Evolutionary conservation across 1,140 invertebrate genomes (phyloP), one percentile per base, ranked within the genome.

Genomic region (Lerema accius): DNA sequence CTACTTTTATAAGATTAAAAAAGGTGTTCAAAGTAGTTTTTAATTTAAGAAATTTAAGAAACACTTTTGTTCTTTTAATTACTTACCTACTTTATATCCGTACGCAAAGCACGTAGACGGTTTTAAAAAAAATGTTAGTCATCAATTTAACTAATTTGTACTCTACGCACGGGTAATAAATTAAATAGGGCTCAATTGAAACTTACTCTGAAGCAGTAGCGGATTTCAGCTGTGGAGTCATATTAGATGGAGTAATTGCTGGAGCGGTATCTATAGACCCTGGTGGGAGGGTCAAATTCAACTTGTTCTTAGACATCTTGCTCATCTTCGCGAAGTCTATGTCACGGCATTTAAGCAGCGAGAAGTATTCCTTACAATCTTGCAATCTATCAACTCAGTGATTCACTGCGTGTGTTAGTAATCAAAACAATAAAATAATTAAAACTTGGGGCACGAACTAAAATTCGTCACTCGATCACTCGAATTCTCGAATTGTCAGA

Each of bases 301-400:
- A 93, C 92, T 98, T 98, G 92, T 98, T 98, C 90, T 98, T 98
- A 72, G 96, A 97, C 96, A 97, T 97, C 75, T 90, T 90, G 73
- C 82, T 90, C 88, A 90, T 90, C 65, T 80, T 89, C 45, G 67
- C 63, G 32, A 66, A 58, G 60, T 56, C 58, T 78, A 74, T 59
- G 71, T 80, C 80, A 79, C 75, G 65, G 73, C 78, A 81, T 76
- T 82, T 76, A 82, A 67, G 53, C 63, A 71, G 63, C 64, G 14
- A 71, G 71, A 45, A 67, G 13, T 45, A 11, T 13, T 9, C 50
- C 42, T 19, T 23, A 16, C 16, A 28, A 9, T 5, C 1, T 32
- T 23, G 4, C 14, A 64, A 63, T 56, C 39, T 13, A 14, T 11
- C 13, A 26, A 53, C 48, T 16, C 16, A 66, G 46, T 70, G 56